phyloP scores from a whole-genome alignment of 2,888 invertebrate species.

The Pegoplata infirma region DNA sequence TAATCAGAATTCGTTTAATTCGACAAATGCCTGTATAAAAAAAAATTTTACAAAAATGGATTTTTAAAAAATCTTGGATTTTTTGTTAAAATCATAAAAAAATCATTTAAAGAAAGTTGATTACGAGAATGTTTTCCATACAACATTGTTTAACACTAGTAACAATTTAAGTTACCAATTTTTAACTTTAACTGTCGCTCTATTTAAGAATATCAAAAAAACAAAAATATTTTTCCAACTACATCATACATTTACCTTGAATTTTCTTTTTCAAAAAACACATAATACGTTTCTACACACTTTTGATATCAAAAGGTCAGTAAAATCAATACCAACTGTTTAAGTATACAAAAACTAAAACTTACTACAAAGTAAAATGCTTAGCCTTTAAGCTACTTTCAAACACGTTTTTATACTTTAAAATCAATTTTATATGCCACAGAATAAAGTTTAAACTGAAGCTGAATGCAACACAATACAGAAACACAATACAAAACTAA shows the following conservation, averaged over 20 bases:
- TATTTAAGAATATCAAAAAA: too few relatives aligned
- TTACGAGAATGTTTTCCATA: too few relatives aligned
- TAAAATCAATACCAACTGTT: slow-evolving; percentile 50
- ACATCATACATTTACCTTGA: slow-evolving; percentile 47
- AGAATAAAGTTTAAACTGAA: background rate
- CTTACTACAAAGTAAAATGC: slow-evolving; percentile 22
- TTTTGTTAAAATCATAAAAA: too few relatives aligned
- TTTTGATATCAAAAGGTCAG: slow-evolving; percentile 44
- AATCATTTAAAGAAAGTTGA: too few relatives aligned
- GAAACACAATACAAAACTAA: slow-evolving; percentile 24
- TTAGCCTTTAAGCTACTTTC: slow-evolving; percentile 40
- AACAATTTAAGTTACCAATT: too few relatives aligned
- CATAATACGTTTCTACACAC: background rate
- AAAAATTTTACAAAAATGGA: too few relatives aligned
- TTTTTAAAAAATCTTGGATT: too few relatives aligned
- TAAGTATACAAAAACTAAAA: slow-evolving; percentile 19
- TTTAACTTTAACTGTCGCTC: too few relatives aligned
- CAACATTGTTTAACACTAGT: too few relatives aligned
- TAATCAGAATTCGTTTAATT: too few relatives aligned
- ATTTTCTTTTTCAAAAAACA: slow-evolving; percentile 29
- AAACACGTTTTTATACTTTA: slow-evolving; percentile 43
- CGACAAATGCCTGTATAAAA: too few relatives aligned
- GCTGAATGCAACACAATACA: slow-evolving; percentile 5
- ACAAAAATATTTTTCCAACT: too few relatives aligned
- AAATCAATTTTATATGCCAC: slow-evolving; percentile 15